Evolutionary conservation across 2,113 vertebrate genomes (phyloP).

Genomic region (Mustelus asterias): DNA sequence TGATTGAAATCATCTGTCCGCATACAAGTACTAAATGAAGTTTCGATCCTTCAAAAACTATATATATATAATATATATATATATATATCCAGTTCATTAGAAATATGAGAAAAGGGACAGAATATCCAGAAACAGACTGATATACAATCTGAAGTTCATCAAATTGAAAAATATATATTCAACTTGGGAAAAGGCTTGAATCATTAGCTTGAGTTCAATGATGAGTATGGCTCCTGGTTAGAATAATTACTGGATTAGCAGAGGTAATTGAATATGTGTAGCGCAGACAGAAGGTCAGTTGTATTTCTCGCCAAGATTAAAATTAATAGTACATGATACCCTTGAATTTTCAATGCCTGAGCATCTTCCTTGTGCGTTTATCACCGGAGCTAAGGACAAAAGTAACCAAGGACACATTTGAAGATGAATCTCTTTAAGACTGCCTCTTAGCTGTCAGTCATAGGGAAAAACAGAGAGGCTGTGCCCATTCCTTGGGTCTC

Average conservation of each 20-base stretch:
- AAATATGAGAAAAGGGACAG: neutral
- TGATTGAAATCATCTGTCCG: neutral
- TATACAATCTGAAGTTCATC: neutral
- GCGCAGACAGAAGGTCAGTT: neutral
- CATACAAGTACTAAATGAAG: neutral
- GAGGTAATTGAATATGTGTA: slow-evolving; percentile 19
- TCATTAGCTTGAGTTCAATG: neutral
- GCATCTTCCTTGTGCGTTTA: neutral
- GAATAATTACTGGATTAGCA: slow-evolving; percentile 16
- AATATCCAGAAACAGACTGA: neutral
- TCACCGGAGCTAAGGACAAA: neutral
- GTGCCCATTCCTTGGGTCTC: neutral
- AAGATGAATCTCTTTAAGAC: neutral
- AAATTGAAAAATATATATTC: neutral
- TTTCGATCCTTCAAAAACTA: neutral
- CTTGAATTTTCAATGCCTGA: neutral
- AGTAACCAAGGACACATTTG: neutral
- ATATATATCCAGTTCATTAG: no score
- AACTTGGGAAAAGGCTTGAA: neutral
- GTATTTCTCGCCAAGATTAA: neutral
- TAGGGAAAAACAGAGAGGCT: neutral
- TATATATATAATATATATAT: no score
- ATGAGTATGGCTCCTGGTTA: neutral
- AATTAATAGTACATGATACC: neutral
- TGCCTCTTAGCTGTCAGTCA: neutral